Conservation (phyloP, 2,797 vertebrate genomes). For the Hoplostethus atlanticus region DNA sequence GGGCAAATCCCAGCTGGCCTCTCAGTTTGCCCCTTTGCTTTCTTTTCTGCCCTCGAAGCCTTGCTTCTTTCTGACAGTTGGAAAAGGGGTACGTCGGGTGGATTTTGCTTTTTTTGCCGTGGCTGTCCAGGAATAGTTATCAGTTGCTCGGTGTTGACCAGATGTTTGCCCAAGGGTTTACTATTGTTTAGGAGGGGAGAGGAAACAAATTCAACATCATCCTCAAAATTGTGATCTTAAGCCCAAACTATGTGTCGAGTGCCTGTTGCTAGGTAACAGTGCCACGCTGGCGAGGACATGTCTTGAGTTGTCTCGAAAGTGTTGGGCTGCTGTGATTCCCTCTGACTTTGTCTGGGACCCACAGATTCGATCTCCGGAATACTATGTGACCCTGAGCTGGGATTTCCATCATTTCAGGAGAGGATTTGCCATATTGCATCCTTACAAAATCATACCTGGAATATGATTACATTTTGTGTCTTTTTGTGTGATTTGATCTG, state of each 20-base stretch:
- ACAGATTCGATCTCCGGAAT: constrained; percentile 26
- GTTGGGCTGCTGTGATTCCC: constrained; percentile 46
- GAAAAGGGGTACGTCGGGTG: constrained; percentile 31
- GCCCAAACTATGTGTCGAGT: constrained; percentile 72
- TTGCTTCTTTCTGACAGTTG: constrained; percentile 21
- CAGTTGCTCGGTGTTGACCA: constrained; percentile 38
- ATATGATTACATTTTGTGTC: not conserved
- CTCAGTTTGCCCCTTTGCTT: constrained; percentile 16
- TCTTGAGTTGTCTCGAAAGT: constrained; percentile 66
- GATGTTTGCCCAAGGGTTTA: constrained; percentile 50
- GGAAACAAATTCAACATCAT: constrained; percentile 60
- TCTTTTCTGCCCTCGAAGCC: constrained; percentile 41
- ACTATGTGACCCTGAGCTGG: constrained; percentile 4
- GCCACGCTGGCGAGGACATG: constrained; percentile 74
- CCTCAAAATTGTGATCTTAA: constrained; percentile 73
- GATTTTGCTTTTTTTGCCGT: constrained; percentile 20
- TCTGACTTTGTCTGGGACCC: constrained; percentile 49
- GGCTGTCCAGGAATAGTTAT: constrained; percentile 39
- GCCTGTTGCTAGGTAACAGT: constrained; percentile 85
- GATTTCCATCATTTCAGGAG: constrained; percentile 23
- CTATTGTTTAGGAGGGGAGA: constrained; percentile 38
- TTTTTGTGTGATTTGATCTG: too few species aligned
- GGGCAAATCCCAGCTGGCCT: constrained; percentile 33
- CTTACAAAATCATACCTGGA: not conserved
- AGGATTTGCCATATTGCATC: not conserved